These are phyloP conservation scores for Synanthedon myopaeformis DNA, from an alignment of 2,888 invertebrate species.

Conservation along the genomic window DNA sequence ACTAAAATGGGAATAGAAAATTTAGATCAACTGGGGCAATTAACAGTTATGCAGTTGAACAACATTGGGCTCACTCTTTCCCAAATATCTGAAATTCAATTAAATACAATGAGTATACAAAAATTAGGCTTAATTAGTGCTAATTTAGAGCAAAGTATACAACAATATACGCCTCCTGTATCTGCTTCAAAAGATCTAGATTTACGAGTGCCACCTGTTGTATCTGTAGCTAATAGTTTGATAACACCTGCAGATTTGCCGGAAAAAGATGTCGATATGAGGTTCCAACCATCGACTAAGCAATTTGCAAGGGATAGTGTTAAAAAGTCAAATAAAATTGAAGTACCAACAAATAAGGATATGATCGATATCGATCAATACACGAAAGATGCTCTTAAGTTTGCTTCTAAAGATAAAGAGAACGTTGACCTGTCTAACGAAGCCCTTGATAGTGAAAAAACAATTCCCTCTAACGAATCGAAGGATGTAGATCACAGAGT, in stretches of 20 bases:
- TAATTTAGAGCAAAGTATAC: constrained; percentile 31
- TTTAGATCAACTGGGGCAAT: constrained; percentile 71
- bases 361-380: constrained; percentile 67
- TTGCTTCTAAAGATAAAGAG: constrained; percentile 60
- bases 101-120: constrained; percentile 72
- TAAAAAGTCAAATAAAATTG: constrained; percentile 22
- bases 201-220: constrained; percentile 51
- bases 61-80: constrained; percentile 70
- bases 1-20: constrained; percentile 72
- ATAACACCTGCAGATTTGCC: constrained; percentile 37
- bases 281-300: constrained; percentile 41
- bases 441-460: constrained; percentile 38
- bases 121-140: constrained; percentile 61
- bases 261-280: constrained; percentile 64
- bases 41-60: constrained; percentile 72
- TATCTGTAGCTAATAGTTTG: constrained; percentile 28
- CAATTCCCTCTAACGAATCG: constrained; percentile 29
- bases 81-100: constrained; percentile 73
- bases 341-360: constrained; percentile 38
- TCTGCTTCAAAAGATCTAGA: constrained; percentile 51
- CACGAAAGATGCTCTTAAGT: constrained; percentile 65
- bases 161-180: constrained; percentile 25
- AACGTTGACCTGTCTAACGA: constrained; percentile 57
- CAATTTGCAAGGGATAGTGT: constrained; percentile 24
- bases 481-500: constrained; percentile 66